phyloP scores from a whole-genome alignment of 2,888 invertebrate genomes.

The Eristalinus sepulchralis region DNA sequence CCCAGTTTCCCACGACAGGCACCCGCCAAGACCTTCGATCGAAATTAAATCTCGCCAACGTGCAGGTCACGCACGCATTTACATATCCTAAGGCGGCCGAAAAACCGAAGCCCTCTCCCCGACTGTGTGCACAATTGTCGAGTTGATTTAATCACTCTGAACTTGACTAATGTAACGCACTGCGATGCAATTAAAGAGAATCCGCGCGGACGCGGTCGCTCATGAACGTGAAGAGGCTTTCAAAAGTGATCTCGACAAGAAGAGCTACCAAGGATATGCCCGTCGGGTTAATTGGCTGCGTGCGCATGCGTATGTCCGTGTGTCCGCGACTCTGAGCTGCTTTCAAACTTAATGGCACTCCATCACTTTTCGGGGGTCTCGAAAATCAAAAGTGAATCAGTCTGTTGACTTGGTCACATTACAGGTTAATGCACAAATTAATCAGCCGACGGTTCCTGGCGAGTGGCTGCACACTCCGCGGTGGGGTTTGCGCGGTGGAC shows the following conservation, averaged over 20 bases:
- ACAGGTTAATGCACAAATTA: slow-evolving; percentile 71
- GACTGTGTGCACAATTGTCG: slow-evolving; percentile 57
- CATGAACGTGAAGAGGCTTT: slow-evolving; percentile 34
- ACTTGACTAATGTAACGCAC: slow-evolving; percentile 51
- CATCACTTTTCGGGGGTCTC: slow-evolving; percentile 71
- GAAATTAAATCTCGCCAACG: not conserved
- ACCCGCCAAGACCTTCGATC: slow-evolving; percentile 15
- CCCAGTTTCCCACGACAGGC: slow-evolving; percentile 36
- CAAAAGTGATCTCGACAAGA: slow-evolving; percentile 36
- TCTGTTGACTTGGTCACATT: slow-evolving; percentile 71
- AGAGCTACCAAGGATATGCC: slow-evolving; percentile 66
- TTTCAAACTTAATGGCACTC: slow-evolving; percentile 69
- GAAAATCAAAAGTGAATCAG: slow-evolving; percentile 71
- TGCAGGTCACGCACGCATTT: slow-evolving; percentile 15
- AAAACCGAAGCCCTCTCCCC: not conserved
- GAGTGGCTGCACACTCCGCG: not conserved
- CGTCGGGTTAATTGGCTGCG: slow-evolving; percentile 64
- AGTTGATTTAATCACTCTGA: slow-evolving; percentile 62
- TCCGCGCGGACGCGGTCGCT: not conserved
- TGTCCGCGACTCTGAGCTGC: slow-evolving; percentile 57
- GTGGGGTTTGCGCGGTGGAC: slow-evolving; percentile 35
- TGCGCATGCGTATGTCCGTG: slow-evolving; percentile 13
- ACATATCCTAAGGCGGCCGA: slow-evolving; percentile 51
- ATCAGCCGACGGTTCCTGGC: slow-evolving; percentile 56
- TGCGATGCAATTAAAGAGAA: slow-evolving; percentile 63